These are phyloP conservation scores for Ichneumoninae sp. DNA, from an alignment of 2,888 invertebrate genomes.

Conservation along the genomic window DNA sequence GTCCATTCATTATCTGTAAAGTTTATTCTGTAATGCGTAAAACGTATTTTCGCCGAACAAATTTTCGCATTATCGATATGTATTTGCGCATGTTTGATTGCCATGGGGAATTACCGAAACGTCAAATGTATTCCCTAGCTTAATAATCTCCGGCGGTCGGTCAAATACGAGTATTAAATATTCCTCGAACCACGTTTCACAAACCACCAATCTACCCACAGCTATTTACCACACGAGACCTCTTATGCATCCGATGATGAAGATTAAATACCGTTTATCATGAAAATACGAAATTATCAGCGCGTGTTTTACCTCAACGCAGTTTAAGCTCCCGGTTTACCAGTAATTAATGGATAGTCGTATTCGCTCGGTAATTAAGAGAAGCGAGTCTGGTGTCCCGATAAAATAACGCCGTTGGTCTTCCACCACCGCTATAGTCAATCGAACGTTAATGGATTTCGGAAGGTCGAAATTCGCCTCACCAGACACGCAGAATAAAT, in stretches of 20 bases:
- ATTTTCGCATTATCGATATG: not conserved
- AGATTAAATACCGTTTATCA: not conserved
- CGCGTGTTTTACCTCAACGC: not conserved
- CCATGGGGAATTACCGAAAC: not conserved
- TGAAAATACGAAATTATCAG: not conserved
- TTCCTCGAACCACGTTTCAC: not conserved
- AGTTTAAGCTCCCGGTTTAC: not conserved
- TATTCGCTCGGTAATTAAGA: not conserved
- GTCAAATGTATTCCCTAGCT: not conserved
- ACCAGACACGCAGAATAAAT: not conserved
- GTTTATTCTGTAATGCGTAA: not conserved
- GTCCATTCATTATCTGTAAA: not conserved
- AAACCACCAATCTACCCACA: not conserved
- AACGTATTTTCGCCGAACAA: not conserved
- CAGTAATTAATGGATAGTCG: not conserved
- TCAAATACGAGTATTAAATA: not conserved
- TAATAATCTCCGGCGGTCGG: not conserved
- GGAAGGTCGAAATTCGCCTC: constrained; percentile 14
- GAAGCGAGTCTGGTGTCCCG: not conserved
- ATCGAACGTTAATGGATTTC: not conserved
- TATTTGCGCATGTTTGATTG: not conserved
- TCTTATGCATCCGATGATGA: not conserved
- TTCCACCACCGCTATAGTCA: not conserved
- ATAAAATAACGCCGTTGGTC: not conserved
- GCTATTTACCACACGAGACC: not conserved